Percentiles rank a stretch among this genome's conserved stretches.
These are phyloP conservation scores for Apogon talboti DNA, from an alignment of 2,797 vertebrate species.

Conservation along the genomic window DNA sequence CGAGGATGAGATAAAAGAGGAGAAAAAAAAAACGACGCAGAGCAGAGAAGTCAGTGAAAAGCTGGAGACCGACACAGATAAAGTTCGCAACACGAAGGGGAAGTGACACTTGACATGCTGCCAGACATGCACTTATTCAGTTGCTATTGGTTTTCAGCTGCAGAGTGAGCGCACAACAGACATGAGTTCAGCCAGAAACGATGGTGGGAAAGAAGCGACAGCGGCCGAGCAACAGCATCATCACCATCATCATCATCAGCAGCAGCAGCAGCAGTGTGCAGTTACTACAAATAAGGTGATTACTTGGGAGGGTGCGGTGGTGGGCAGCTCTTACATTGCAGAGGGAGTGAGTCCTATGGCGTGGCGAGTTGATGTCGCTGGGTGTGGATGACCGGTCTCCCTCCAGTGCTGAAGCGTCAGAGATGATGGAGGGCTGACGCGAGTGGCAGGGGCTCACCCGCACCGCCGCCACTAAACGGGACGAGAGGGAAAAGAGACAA, in stretches of 20 bases:
- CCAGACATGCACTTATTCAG: constrained; percentile 51
- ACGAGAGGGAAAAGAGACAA: constrained; percentile 57
- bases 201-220: constrained; percentile 40
- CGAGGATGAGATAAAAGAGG: constrained; percentile 31
- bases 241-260: neutral
- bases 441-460: constrained; percentile 97
- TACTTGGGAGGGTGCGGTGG: constrained; percentile 65
- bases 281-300: constrained; percentile 47
- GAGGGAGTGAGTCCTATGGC: constrained; percentile 98
- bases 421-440: constrained; percentile 95
- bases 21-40: too few species aligned
- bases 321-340: constrained; percentile 93
- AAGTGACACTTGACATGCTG: constrained; percentile 62
- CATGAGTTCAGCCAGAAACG: constrained; percentile 64
- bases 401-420: constrained; percentile 92
- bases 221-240: constrained; percentile 32
- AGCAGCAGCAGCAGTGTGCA: constrained; percentile 12
- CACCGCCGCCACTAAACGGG: constrained; percentile 85
- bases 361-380: constrained; percentile 97
- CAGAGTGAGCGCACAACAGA: constrained; percentile 48
- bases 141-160: constrained; percentile 36
- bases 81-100: constrained; percentile 47
- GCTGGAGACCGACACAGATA: constrained; percentile 33
- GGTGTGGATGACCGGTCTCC: constrained; percentile 96
- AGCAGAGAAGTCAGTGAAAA: constrained; percentile 36